Percentiles rank a stretch among this genome's conserved stretches.
Evolutionary conservation across 2,888 invertebrate genomes (phyloP).

Genomic region (Pollenia griseotomentosa): DNA sequence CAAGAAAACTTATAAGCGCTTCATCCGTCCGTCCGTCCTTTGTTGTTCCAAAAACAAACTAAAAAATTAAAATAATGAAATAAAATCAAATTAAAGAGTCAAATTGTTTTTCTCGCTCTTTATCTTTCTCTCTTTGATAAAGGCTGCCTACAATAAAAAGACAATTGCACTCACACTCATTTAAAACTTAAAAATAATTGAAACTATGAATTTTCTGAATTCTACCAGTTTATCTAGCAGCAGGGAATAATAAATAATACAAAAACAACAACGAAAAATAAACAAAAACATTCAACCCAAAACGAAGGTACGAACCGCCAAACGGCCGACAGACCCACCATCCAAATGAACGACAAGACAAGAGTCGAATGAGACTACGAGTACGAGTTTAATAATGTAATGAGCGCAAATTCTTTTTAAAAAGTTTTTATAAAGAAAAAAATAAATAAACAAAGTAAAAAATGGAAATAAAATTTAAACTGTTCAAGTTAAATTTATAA

Average conservation of each 20-base stretch:
- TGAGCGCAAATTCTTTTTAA: slow-evolving; percentile 65
- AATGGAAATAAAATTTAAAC: slow-evolving; percentile 48
- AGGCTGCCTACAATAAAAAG: not conserved
- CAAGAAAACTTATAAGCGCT: slow-evolving; percentile 73
- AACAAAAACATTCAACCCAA: slow-evolving; percentile 12
- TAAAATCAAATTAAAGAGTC: slow-evolving; percentile 70
- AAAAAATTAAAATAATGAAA: slow-evolving; percentile 38
- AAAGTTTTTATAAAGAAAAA: slow-evolving; percentile 30
- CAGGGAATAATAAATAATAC: slow-evolving; percentile 49
- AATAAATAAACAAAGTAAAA: slow-evolving; percentile 30
- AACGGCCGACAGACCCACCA: slow-evolving; percentile 17
- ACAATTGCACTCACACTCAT: slow-evolving; percentile 35
- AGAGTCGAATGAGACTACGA: not conserved
- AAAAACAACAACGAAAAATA: slow-evolving; percentile 25
- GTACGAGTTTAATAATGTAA: slow-evolving; percentile 64
- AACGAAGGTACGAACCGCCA: not conserved
- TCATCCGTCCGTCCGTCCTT: slow-evolving; percentile 61
- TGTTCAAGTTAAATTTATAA: slow-evolving; percentile 61
- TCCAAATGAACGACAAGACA: slow-evolving; percentile 47
- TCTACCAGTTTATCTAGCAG: slow-evolving; percentile 70
- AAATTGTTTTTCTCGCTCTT: slow-evolving; percentile 47
- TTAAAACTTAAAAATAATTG: slow-evolving; percentile 55
- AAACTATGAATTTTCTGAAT: slow-evolving; percentile 68
- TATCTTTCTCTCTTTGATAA: not conserved
- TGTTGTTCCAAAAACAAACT: slow-evolving; percentile 65